Percentiles rank a stretch among this genome's conserved stretches.
phyloP scores from a whole-genome alignment of 2,113 vertebrate genomes.

The Formicarius rufipectus region DNA sequence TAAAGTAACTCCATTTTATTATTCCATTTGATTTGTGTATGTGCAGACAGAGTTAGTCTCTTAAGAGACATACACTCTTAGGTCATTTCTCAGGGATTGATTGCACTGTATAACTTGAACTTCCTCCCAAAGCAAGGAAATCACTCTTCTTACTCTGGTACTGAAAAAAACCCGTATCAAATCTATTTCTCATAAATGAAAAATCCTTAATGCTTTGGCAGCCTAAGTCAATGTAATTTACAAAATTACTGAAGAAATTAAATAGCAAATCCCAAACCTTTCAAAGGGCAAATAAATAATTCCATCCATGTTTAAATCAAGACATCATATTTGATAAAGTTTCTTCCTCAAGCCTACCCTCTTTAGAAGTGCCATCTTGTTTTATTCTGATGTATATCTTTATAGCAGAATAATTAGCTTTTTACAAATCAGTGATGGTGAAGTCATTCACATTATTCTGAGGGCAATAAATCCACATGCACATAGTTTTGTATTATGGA shows the following conservation, averaged over 20 bases:
- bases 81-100: neutral
- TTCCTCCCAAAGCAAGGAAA: neutral
- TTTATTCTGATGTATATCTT: slow-evolving; percentile 42
- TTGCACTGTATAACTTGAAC: neutral
- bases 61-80: neutral
- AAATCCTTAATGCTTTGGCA: neutral
- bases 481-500: slow-evolving; percentile 7
- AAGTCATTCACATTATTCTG: slow-evolving; percentile 17
- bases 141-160: neutral
- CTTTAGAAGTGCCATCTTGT: neutral
- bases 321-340: neutral
- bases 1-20: neutral
- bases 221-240: neutral
- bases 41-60: neutral
- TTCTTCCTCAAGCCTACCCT: neutral
- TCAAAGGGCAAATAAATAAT: neutral
- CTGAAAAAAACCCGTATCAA: neutral
- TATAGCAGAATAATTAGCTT: slow-evolving; percentile 18
- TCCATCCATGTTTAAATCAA: neutral
- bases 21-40: neutral
- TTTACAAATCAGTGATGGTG: slow-evolving; percentile 33
- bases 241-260: neutral
- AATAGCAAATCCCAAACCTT: neutral
- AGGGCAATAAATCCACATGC: slow-evolving; percentile 41
- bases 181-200: neutral